phyloP scores from a whole-genome alignment of 2,888 invertebrate species.

The Coleophora flavipennella region DNA sequence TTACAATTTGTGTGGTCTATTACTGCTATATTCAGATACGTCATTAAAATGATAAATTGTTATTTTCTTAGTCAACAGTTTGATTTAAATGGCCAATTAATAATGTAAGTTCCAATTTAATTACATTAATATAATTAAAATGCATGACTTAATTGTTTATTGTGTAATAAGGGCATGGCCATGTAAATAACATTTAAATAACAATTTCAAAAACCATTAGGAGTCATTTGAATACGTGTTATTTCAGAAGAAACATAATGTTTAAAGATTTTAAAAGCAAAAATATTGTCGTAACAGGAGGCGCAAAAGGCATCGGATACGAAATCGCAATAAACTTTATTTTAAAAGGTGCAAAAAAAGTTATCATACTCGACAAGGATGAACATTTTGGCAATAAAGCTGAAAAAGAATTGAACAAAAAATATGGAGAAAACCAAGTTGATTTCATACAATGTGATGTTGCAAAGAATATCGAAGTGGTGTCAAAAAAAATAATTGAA shows the following conservation, averaged over 20 bases:
- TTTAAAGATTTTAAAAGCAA: constrained; percentile 15
- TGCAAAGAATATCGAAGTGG: constrained; percentile 41
- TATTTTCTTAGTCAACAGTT: no score
- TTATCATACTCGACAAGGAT: constrained; percentile 24
- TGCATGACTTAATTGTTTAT: no score
- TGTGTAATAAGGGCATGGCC: no score
- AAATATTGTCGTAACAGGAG: constrained; percentile 55
- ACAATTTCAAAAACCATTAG: no score
- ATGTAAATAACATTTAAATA: no score
- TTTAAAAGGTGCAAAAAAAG: constrained; percentile 34
- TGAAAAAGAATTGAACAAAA: constrained; percentile 35
- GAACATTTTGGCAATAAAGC: constrained; percentile 32
- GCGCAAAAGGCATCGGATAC: constrained; percentile 63
- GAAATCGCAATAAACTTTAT: constrained; percentile 52
- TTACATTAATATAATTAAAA: no score
- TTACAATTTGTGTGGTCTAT: not conserved
- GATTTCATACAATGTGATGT: constrained; percentile 61
- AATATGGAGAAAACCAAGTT: constrained; percentile 50
- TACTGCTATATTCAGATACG: no score
- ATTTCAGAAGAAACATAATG: not conserved
- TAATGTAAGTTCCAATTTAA: no score
- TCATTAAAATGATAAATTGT: no score
- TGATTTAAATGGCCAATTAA: no score
- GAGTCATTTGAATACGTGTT: no score
- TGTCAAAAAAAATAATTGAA: constrained; percentile 25